Evolutionary conservation across 2,888 invertebrate species (phyloP), one percentile per base, ranked within the genome.

Genomic region (Pristionchus mayeri): DNA sequence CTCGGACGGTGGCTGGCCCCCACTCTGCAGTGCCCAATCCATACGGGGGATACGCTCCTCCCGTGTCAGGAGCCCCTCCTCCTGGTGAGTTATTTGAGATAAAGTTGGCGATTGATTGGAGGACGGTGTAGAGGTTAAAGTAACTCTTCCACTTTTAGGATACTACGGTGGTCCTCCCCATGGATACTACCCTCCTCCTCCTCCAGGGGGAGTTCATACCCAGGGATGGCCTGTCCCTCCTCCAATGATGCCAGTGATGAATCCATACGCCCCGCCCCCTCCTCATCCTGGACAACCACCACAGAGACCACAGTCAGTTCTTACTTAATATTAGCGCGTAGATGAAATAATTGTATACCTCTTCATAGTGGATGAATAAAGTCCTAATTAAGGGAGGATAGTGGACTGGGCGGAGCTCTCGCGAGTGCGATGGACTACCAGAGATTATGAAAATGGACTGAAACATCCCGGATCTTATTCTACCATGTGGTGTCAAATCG

Each of bases 241-340:
- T 71, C 71, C 37, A 24, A 71, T 71, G 71, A 71, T 71, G 71
- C 71, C 40, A 24, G 37, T 71, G 71, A 71, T 71, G 71, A 71
- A 71, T 44, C 71, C 71, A 11, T 71, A 71, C 4, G 71, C 40
- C 9, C 71, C 71, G 2, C 71, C 71, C 21, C 67, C 67, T 37
- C 67, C 34, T 34, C 71, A 40, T 24, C 71, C 63, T 16, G 40
- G n/a, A 24, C 71, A 6, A 13, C 71, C 71, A 71, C 71, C 21
- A 24, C 71, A 71, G 44, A 71, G 71, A 44, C 71, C 40, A 40
- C 37, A n/a, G 71, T 71, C 37, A 71, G 37, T 71, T 71, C 34
- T 3, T 18, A 18, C 24, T 3, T 57, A 2, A 27, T 27, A 9
- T 57, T 21, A 21, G 21, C 57, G n/a, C n/a, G 18, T 57, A 24